Evolutionary conservation across 1,140 invertebrate species (phyloP), one percentile per base, ranked within the genome.

Genomic region (Archegozetes longisetosus): DNA sequence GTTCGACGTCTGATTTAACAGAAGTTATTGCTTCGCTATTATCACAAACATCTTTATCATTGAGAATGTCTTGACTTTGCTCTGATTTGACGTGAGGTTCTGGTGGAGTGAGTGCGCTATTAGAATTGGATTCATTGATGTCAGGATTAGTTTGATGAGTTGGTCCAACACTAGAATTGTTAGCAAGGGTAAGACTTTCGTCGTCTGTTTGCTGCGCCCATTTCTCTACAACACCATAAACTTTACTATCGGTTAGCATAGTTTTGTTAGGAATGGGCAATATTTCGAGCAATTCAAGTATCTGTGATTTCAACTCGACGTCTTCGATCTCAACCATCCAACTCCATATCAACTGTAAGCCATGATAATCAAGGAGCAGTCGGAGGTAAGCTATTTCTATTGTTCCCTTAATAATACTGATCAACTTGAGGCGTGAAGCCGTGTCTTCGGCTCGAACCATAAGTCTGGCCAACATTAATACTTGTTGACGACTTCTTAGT

Each of bases 321-420:
- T 65, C 61, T 47, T 63, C 67, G 12, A 81, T 76, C 67, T 86
- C 83, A 65, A 81, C 80, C 79, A 94, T 93, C 82, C 92, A 96
- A 48, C 85, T 87, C 76, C 89, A 89, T 47, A 97, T 76, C 25
- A 96, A 72, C 12, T 85, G 76, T 27, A 97, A 74, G 0, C 91
- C 92, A 69, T 95, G 88, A 74, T 96, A 96, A 75, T 95, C 92
- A 17, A 96, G 75, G 72, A 96, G 95, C 26, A 96, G 76, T 26
- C 91, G 74, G 20, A 76, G 64, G 67, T 73, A 77, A 13, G 71
- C 72, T 29, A 68, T 64, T 60, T 75, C 74, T 29, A 68, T 68
- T 14, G 74, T 76, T 25, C 68, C 67, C 85, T 80, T 73, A 82
- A 96, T 1, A 82, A 79, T 70, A 25, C 74, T 66, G 4, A 78